Percentiles rank a stretch among this genome's conserved stretches.
phyloP scores from a whole-genome alignment of 2,113 vertebrate genomes.

The Corythoichthys haematopterus region DNA sequence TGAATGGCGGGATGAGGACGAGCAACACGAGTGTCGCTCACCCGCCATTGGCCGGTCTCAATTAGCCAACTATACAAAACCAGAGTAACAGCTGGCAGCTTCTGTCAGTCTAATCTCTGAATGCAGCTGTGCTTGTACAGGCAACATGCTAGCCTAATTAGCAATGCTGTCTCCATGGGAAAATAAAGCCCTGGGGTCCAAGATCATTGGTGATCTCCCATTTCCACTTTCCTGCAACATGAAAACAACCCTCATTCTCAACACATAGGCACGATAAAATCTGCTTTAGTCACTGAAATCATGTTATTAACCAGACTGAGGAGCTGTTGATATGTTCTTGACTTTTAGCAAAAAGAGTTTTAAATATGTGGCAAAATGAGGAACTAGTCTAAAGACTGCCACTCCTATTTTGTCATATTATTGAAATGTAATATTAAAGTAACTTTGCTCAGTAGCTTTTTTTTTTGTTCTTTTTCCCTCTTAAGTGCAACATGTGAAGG shows the following conservation, averaged over 20 bases:
- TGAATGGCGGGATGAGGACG: conserved; percentile 47
- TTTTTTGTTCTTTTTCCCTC: not conserved
- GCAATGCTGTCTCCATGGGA: conserved; percentile 70
- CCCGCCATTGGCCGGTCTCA: conserved; percentile 66
- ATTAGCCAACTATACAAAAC: conserved; percentile 73
- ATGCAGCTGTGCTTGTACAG: conserved; percentile 74
- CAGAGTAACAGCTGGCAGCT: conserved; percentile 76
- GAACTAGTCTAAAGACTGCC: conserved; percentile 1
- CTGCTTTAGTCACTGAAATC: conserved; percentile 36
- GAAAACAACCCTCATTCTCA: conserved; percentile 38
- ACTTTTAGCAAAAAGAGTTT: conserved; percentile 19
- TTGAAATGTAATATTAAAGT: not conserved
- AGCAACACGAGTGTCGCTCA: conserved; percentile 49
- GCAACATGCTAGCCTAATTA: conserved; percentile 76
- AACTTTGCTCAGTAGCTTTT: not conserved
- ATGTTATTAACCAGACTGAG: conserved; percentile 30
- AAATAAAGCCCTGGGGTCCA: conserved; percentile 68
- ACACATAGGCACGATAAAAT: conserved; percentile 37
- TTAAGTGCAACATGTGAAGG: not conserved
- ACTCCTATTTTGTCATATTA: not conserved
- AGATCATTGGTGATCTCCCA: conserved; percentile 66
- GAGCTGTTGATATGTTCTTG: conserved; percentile 23
- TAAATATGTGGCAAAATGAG: conserved; percentile 32
- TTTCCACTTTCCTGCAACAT: conserved; percentile 50
- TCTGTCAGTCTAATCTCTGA: conserved; percentile 74